These are phyloP conservation scores for Calidris pygmaea DNA, from an alignment of 2,113 vertebrate genomes.

Conservation along the genomic window DNA sequence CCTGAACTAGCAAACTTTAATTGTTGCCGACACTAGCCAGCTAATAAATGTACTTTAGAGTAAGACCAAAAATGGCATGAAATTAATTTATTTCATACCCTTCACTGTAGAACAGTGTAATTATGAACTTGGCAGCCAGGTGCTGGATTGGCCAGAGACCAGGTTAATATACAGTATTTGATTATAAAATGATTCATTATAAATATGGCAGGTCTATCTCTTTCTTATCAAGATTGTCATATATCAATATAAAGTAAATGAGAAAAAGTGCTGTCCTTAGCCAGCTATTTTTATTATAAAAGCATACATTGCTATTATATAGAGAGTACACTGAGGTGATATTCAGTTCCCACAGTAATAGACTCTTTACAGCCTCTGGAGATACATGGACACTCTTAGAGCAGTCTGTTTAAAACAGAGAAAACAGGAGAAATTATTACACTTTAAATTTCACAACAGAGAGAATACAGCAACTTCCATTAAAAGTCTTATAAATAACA, in stretches of 20 bases:
- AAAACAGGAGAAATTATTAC: not conserved
- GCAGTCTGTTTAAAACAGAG: not conserved
- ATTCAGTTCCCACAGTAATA: not conserved
- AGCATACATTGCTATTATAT: not conserved
- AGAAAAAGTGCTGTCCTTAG: conserved; percentile 45
- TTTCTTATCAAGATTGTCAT: conserved; percentile 40
- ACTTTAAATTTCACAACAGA: not conserved
- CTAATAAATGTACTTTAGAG: conserved; percentile 6
- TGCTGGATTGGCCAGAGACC: conserved; percentile 34
- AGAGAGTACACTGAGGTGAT: not conserved
- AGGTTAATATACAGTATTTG: conserved; percentile 41
- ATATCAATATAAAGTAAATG: conserved; percentile 58
- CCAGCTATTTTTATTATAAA: conserved; percentile 30
- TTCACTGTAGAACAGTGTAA: conserved; percentile 25
- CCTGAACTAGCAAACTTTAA: conserved; percentile 20
- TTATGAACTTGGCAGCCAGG: conserved; percentile 47
- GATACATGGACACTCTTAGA: not conserved
- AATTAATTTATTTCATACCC: conserved; percentile 42
- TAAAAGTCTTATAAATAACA: not conserved
- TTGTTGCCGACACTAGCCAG: not conserved
- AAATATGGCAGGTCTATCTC: conserved; percentile 48
- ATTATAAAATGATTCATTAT: conserved; percentile 59
- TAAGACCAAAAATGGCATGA: not conserved
- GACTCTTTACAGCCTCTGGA: not conserved
- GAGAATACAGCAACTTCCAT: not conserved